These are phyloP conservation scores for Crotalus tigris DNA, from an alignment of 2,113 vertebrate genomes.

Conservation along the genomic window DNA sequence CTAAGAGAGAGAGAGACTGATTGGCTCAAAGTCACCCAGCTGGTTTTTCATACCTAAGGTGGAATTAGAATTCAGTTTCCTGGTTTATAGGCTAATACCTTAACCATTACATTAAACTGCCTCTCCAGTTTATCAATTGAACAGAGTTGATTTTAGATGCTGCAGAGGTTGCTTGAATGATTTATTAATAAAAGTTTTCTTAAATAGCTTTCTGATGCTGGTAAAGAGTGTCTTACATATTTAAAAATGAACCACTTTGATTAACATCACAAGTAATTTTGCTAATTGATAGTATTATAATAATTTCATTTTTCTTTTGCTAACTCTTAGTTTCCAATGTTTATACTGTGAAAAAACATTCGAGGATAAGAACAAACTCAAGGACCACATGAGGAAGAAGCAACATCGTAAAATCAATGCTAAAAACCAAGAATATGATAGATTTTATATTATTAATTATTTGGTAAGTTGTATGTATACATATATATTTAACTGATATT, in stretches of 20 bases:
- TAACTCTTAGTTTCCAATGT: slow-evolving; percentile 84
- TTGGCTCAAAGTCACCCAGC: neutral
- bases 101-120: neutral
- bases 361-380: slow-evolving; percentile 89
- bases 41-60: neutral
- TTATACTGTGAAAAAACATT: slow-evolving; percentile 96
- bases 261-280: neutral
- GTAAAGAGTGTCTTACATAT: neutral
- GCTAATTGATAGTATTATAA: neutral
- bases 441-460: slow-evolving; percentile 95
- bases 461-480: slow-evolving; percentile 75
- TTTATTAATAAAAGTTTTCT: neutral
- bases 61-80: neutral
- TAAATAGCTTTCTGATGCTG: neutral
- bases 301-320: neutral
- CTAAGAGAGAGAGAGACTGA: neutral
- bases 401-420: slow-evolving; percentile 90
- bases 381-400: slow-evolving; percentile 98
- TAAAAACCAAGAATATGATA: slow-evolving; percentile 87
- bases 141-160: no score
- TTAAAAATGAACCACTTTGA: neutral
- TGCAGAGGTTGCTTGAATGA: neutral
- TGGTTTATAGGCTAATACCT: neutral
- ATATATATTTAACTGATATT: neutral
- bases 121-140: neutral